These are phyloP conservation scores for Nezara viridula DNA, from an alignment of 2,888 invertebrate species.

Conservation along the genomic window DNA sequence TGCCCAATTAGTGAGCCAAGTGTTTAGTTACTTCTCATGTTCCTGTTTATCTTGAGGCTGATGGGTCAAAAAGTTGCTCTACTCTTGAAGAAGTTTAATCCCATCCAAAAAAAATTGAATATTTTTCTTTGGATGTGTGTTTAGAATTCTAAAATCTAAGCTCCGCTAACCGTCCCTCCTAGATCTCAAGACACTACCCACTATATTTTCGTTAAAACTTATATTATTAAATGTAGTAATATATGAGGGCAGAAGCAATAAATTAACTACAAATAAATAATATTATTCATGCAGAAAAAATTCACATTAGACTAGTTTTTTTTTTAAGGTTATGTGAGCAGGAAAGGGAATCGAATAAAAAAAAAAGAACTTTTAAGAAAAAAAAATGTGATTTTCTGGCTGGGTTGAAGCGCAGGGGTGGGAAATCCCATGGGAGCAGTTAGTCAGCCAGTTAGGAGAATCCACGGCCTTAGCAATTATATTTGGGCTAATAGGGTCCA, in stretches of 20 bases:
- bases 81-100: background rate
- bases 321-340: background rate
- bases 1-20: background rate
- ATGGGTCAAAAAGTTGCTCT: background rate
- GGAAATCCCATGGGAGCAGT: conserved; percentile 13
- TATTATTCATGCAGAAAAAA: too few relatives aligned
- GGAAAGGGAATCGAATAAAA: background rate
- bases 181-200: too few relatives aligned
- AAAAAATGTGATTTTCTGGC: background rate
- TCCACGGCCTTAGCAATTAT: conserved; percentile 8
- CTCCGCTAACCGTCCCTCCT: too few relatives aligned
- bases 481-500: background rate
- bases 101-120: background rate
- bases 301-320: background rate
- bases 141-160: too few relatives aligned
- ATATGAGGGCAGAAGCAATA: too few relatives aligned
- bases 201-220: too few relatives aligned
- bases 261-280: too few relatives aligned
- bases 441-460: conserved; percentile 12
- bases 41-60: background rate
- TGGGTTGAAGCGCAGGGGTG: background rate
- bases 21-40: background rate
- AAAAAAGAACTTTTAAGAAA: background rate
- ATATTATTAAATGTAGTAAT: too few relatives aligned
- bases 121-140: too few relatives aligned